phyloP scores from a whole-genome alignment of 2,888 invertebrate species.

The Alentia gelatinosa region DNA sequence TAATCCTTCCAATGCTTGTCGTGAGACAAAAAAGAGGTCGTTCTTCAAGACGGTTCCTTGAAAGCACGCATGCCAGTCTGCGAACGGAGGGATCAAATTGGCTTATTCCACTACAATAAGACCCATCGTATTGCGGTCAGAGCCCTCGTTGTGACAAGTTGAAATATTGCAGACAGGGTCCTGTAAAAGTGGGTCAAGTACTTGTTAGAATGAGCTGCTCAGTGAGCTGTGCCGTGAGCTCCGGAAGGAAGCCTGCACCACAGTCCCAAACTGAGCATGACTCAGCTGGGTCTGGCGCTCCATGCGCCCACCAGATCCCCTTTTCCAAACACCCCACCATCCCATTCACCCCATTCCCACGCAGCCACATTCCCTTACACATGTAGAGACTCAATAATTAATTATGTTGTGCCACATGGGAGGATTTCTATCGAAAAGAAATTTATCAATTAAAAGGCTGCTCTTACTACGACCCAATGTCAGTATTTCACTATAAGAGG shows the following conservation, averaged over 20 bases:
- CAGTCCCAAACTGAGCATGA: neutral
- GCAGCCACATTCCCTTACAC: neutral
- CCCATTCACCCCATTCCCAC: neutral
- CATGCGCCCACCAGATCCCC: neutral
- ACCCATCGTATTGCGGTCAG: neutral
- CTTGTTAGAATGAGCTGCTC: constrained; percentile 35
- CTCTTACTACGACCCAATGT: too few relatives aligned
- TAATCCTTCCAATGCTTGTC: too few relatives aligned
- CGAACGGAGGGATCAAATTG: neutral
- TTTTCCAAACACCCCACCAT: neutral
- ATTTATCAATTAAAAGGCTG: too few relatives aligned
- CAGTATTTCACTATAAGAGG: too few relatives aligned
- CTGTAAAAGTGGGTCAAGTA: constrained; percentile 30
- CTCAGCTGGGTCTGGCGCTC: neutral
- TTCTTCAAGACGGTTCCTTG: too few relatives aligned
- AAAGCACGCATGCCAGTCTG: too few relatives aligned
- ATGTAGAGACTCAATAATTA: too few relatives aligned
- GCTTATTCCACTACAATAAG: neutral
- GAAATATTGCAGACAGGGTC: constrained; percentile 17
- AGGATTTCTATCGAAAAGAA: too few relatives aligned
- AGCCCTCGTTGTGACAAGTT: neutral
- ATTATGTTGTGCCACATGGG: too few relatives aligned
- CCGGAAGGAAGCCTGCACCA: neutral
- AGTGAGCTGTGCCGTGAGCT: neutral
- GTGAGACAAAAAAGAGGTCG: too few relatives aligned